Base-by-base conservation (phyloP, 2,888 invertebrate species). In the Herminia tarsipennalis region DNA sequence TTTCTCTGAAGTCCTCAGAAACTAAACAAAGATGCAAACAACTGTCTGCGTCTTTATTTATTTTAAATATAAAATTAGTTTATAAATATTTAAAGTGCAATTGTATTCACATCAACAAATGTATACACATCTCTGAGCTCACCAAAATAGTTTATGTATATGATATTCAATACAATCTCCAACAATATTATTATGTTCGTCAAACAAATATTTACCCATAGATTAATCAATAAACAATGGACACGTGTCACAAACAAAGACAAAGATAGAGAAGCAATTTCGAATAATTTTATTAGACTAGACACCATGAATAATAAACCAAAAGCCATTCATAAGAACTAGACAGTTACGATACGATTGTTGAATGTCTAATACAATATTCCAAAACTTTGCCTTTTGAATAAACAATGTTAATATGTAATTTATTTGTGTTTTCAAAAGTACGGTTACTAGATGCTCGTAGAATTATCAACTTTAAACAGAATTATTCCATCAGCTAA, bases 261-360 rank as follows among this genome's bases (percentile, higher is more conserved):
- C 8, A 37, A 12, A 33, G 27, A 40, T 34, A 43, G 6, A 46
- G 32, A 46, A 44, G 10, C 29, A 20, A 44, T 52, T 56, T 43
- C 5, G 29, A 40, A 56, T 47, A 34, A 45, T 36, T 47, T 49
- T 52, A 55, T 44, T 24, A 39, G 9, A 41, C 42, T 30, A 40
- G 20, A 28, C 43, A 37, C 34, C 34, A 37, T 50, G 63, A 60
- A 66, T 66, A 40, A 43, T 43, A 54, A 53, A 24, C 40, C 32
- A 43, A 4, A 10, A 30, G 30, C 50, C 63, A 68, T 73, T 75
- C 70, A 66, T 65, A 72, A 46, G 62, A 74, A 76, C 51, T 48
- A 66, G 53, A 66, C 66, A 70, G 71, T 68, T 68, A 69, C 39
- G 44, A 42, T 54, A 73, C 74, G 55, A 42, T 24, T 25, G 34